Conservation (phyloP, 1,140 invertebrate species). For the Musca vetustissima region DNA sequence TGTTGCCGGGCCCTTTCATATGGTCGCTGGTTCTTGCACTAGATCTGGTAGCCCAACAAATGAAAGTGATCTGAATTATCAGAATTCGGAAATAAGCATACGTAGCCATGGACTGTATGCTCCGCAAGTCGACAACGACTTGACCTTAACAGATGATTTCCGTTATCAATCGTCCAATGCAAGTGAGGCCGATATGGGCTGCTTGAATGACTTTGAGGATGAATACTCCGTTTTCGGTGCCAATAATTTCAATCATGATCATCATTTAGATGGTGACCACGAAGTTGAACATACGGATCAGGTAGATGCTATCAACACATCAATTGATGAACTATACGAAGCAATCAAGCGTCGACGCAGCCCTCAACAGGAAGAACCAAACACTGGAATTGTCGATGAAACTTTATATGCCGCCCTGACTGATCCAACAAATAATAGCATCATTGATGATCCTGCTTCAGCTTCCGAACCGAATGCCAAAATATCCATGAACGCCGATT, state of each 20-base stretch:
- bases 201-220: slow-evolving; percentile 49
- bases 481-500: too few species aligned
- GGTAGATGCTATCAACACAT: slow-evolving; percentile 42
- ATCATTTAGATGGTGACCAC: background rate
- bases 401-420: background rate
- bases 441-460: too few species aligned
- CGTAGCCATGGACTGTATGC: slow-evolving; percentile 63
- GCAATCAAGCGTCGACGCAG: slow-evolving; percentile 49
- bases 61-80: slow-evolving; percentile 65
- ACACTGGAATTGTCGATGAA: background rate
- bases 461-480: too few species aligned
- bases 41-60: slow-evolving; percentile 59
- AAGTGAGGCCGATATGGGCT: slow-evolving; percentile 48
- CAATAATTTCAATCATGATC: slow-evolving; percentile 17
- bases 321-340: slow-evolving; percentile 53
- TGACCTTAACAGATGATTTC: slow-evolving; percentile 51
- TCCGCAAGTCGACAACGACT: slow-evolving; percentile 58
- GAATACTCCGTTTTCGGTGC: slow-evolving; percentile 29
- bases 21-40: slow-evolving; percentile 30
- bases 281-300: slow-evolving; percentile 14
- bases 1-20: background rate
- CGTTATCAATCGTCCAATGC: slow-evolving; percentile 53
- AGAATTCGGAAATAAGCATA: slow-evolving; percentile 65
- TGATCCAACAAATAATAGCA: too few species aligned
- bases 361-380: slow-evolving; percentile 31